Base-by-base conservation (phyloP, 2,113 vertebrate species). In the Gallinago paraguaiae region DNA sequence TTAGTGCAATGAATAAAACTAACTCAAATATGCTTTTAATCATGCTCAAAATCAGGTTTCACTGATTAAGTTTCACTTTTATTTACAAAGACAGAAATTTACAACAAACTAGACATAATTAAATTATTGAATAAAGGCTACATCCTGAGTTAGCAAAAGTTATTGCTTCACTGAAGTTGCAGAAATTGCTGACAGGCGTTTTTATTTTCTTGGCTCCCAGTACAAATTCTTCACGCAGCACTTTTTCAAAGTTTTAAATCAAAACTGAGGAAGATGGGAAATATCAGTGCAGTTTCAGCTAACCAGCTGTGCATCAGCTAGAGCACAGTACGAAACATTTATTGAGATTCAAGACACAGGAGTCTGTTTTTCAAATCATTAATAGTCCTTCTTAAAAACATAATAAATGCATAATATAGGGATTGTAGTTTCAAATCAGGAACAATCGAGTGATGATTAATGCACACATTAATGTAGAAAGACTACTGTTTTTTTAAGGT, bases 71-170 rank as follows among this genome's bases (percentile, higher is more conserved):
- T 91, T 95, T 97, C 37, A 30, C 46, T 96, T 96, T 97, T 74
- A 94, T 95, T 95, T 84, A 90, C 9, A 89, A 95, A 97, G 95
- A 95, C 80, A 97, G 88, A 84, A 94, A 25, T 90, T 88, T 89
- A 95, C 57, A 96, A 77, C 56, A 96, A 84, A 68, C 28, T 39
- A 93, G 41, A 72, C 25, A 93, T 75, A 87, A 82, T 94, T 80
- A 50, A 83, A 82, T 74, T 63, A 81, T 43, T 95, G 82, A 86
- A 80, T 54, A 92, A 77, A 88, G 24, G 41, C 72, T 59, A 82
- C 82, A 96, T 94, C 96, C 94, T 95, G 95, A 97, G 92, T 95
- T 50, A 87, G 31, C 45, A 78, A 41, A 65, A 91, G 37, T 81
- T 95, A 86, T 33, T 95, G 89, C 87, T 88, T 93, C 41, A 39